Evolutionary conservation across 2,888 invertebrate genomes (phyloP).

Genomic region (Eueremaeus valkanovi): DNA sequence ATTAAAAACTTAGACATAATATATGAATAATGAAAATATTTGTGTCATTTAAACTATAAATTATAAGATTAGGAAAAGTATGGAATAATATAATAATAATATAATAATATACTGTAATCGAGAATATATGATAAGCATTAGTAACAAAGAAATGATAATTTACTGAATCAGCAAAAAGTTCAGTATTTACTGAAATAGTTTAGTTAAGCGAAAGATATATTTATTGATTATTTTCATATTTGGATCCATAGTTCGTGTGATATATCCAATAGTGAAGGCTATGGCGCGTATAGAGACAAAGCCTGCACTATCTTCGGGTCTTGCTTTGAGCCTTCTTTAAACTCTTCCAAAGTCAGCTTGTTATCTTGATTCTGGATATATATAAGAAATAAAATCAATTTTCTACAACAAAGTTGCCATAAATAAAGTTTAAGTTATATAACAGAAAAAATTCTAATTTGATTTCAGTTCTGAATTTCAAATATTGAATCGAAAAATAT

Average conservation of each 20-base stretch:
- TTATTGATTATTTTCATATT: conserved; percentile 1
- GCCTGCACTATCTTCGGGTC: conserved; percentile 98
- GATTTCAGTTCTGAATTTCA: too few species aligned
- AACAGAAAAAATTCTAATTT: too few species aligned
- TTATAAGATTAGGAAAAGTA: too few species aligned
- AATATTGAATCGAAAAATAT: too few species aligned
- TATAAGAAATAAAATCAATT: neutral
- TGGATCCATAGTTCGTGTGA: neutral
- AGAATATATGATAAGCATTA: neutral
- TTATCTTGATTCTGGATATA: conserved; percentile 78
- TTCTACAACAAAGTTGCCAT: too few species aligned
- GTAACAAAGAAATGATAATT: neutral
- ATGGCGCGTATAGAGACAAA: conserved; percentile 58
- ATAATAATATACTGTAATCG: too few species aligned
- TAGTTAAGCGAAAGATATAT: neutral
- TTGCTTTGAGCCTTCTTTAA: conserved; percentile 95
- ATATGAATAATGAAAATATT: too few species aligned
- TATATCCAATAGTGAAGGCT: conserved; percentile 23
- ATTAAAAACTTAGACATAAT: too few species aligned
- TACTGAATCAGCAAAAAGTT: neutral
- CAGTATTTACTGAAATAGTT: neutral
- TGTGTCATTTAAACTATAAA: too few species aligned
- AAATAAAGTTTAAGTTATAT: too few species aligned
- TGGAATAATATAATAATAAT: too few species aligned
- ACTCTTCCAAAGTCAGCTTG: conserved; percentile 88